These are phyloP conservation scores for Eurystomus glaucurus DNA, from an alignment of 2,797 vertebrate species.

Conservation along the genomic window DNA sequence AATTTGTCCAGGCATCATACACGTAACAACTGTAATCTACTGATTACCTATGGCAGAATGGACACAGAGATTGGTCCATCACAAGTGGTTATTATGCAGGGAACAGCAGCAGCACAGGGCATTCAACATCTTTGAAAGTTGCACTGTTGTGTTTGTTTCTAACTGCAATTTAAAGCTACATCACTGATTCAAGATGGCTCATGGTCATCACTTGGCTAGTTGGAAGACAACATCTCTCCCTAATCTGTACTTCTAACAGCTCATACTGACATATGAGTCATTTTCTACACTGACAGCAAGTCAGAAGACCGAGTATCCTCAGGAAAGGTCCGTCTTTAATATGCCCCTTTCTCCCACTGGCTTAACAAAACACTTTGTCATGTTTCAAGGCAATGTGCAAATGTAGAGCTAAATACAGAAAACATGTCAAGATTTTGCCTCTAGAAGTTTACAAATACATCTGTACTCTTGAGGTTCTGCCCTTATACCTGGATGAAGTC, in stretches of 20 bases:
- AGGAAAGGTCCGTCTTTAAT: background rate
- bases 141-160: background rate
- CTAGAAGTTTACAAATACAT: background rate
- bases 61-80: background rate
- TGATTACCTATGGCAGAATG: accelerated
- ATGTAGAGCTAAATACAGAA: background rate
- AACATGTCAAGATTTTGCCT: background rate
- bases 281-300: background rate
- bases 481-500: background rate
- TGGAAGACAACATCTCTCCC: background rate
- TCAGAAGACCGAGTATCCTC: background rate
- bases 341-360: background rate
- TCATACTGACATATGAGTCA: background rate
- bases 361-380: background rate
- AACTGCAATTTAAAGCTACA: background rate
- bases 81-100: background rate
- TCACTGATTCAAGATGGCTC: background rate
- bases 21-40: background rate
- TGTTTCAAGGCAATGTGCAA: background rate
- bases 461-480: background rate
- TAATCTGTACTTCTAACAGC: background rate
- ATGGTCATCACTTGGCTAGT: background rate
- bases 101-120: background rate
- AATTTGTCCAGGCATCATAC: background rate
- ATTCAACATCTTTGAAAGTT: background rate